A percentile compares a stretch with the other conserved stretches of the same genome.
Conservation (phyloP, 2,888 invertebrate species). For the Sphinx pinastri region DNA sequence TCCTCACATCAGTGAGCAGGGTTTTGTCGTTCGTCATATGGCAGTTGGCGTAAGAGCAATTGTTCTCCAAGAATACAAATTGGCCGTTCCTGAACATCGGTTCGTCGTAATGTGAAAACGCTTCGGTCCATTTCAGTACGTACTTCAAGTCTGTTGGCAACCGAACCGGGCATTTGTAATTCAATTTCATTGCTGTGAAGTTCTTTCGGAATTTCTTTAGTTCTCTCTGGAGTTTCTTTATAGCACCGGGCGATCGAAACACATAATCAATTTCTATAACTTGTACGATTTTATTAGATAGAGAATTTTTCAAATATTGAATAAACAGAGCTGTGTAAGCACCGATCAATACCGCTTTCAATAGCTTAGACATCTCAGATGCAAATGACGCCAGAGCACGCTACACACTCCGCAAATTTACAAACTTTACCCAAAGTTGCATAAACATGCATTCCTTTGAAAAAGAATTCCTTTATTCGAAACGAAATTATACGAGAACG, state of each 20-base stretch:
- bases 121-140: slow-evolving; percentile 60
- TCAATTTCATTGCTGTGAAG: slow-evolving; percentile 36
- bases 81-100: slow-evolving; percentile 53
- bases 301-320: slow-evolving; percentile 48
- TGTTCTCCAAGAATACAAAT: slow-evolving; percentile 51
- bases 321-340: slow-evolving; percentile 53
- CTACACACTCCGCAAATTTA: neutral
- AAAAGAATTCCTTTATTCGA: slow-evolving; percentile 21
- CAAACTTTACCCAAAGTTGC: slow-evolving; percentile 23
- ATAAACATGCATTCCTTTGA: slow-evolving; percentile 31
- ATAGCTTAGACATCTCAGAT: slow-evolving; percentile 56
- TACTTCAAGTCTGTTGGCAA: slow-evolving; percentile 63
- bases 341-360: slow-evolving; percentile 49
- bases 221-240: slow-evolving; percentile 46
- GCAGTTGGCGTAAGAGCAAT: slow-evolving; percentile 74
- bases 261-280: slow-evolving; percentile 58
- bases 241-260: slow-evolving; percentile 37
- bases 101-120: slow-evolving; percentile 47
- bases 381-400: neutral
- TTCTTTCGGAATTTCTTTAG: slow-evolving; percentile 45
- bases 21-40: slow-evolving; percentile 62
- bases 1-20: slow-evolving; percentile 57
- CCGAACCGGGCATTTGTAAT: slow-evolving; percentile 49
- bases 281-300: slow-evolving; percentile 40
- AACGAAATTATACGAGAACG: slow-evolving; percentile 35